Base-by-base conservation (phyloP, 37 sponge, comb jelly and placozoan species). In the Spongia lamella region DNA sequence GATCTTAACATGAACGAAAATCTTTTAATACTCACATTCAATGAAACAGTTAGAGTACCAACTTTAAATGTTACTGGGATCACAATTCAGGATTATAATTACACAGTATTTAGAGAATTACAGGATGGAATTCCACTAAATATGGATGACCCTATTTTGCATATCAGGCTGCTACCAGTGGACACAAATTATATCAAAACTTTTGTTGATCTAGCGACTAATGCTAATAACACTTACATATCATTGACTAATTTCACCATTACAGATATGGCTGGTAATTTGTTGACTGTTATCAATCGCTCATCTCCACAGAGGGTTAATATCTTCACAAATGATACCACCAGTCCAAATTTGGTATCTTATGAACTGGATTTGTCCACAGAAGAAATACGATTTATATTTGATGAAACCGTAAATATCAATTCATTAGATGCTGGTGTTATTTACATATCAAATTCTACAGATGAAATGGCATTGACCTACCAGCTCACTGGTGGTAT, bases 141-240 rank as follows among this genome's bases (percentile, higher is more conserved):
- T 36, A 38, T 4, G 1, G 83, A 92, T 72, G 82, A 84, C 27
- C 79, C 88, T 34, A 50, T 76, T 21, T 33, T 92, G 3, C 16
- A 22, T 13, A 70, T 93, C 24, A 17, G 57, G 20, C 84, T 93
- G 11, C 83, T 75, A 7, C 76, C 89, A n/a, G 72, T 61, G 36
- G 94, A 93, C 47, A 79, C 85, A 22, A 87, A 93, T 58, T 85
- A 79, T n/a, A 81, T 93, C 57, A 93, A 93, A 68, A 87, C 63
- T 59, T 88, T 58, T 43, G 70, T 63, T 34, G 77, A 76, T 61
- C 72, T 94, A 16, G 95, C 89, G 2, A 88, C 88, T 9, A 59
- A 20, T 55, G 37, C 27, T 7, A 82, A 78, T 66, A 94, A 88
- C 50, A 85, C 95, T 0, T 94, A 55, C 54, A 60, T 94, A 5